Evolutionary conservation across 2,797 vertebrate species (phyloP), one percentile per base, ranked within the genome.

Genomic region (Eremophila alpestris): DNA sequence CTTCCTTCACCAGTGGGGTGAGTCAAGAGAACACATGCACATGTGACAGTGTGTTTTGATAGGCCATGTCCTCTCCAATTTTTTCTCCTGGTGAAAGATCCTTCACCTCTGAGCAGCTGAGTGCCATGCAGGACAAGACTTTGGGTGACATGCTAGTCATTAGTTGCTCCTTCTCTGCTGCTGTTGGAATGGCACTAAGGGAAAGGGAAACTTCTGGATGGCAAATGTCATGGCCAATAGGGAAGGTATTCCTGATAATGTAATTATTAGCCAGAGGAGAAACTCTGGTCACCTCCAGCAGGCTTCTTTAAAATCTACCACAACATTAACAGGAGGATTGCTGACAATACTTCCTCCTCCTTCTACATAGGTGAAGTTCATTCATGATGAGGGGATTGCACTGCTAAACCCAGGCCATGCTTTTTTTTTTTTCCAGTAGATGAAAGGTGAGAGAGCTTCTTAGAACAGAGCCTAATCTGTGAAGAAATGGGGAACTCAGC

Each of bases 391-490:
- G 16, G 12, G 22, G 8, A 13, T 87, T 83, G 54, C 15, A 45
- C 36, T 34, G 38, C 45, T 81, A 91, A 95, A 93, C 16, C 13
- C 23, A 73, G 41, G 27, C 16, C 48, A 60, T n/a, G 21, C 2
- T 16, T 67, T 95, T 71, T 52, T 8, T 52, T 84, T 87, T 77
- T 68, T 56, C 14, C 67, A 73, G 58, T 56, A 64, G 45, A 27
- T 46, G 71, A 89, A 96, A 92, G 67, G 58, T 11, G 14, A 94
- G 68, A 83, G 54, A 73, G 6, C 38, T 89, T 85, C 86, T 95
- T 74, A 89, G 69, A 95, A 68, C 17, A 83, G 49, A 87, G 23
- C 21, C 79, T 94, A 73, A 84, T 77, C 59, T 93, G 34, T 27
- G 67, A 74, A 95, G 81, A 94, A 93, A 83, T 5, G 16, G 55